Conservation (phyloP, 2,113 vertebrate genomes). For the Mionectes macconnelli region DNA sequence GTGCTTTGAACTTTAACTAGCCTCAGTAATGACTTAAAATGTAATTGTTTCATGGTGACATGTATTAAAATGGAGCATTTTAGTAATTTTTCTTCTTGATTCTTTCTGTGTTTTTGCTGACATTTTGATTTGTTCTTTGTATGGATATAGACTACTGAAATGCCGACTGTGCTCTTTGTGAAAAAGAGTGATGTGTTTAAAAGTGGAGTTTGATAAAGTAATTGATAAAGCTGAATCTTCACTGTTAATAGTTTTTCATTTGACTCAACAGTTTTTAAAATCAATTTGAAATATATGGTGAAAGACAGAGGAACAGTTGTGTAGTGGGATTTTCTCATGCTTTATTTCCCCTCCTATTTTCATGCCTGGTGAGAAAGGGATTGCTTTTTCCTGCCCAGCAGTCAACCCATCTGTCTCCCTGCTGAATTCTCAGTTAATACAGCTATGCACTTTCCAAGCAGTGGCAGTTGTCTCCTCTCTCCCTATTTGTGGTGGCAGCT, state of each 20-base stretch:
- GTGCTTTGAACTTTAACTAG: not conserved
- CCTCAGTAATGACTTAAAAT: not conserved
- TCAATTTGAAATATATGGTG: not conserved
- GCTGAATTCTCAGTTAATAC: not conserved
- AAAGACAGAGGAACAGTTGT: not conserved
- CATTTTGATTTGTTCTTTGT: not conserved
- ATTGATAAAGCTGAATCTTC: not conserved
- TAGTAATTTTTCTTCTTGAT: not conserved
- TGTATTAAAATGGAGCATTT: not conserved
- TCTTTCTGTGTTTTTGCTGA: not conserved
- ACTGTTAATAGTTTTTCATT: not conserved
- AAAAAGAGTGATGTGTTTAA: not conserved
- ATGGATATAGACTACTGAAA: not conserved
- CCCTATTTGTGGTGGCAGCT: not conserved
- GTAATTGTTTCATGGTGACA: accelerated
- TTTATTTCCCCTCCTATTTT: not conserved
- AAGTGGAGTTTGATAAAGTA: not conserved
- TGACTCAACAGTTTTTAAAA: not conserved
- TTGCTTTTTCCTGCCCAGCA: not conserved
- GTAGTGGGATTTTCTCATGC: not conserved
- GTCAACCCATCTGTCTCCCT: not conserved
- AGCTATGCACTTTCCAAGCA: not conserved
- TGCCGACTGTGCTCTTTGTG: not conserved
- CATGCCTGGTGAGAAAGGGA: not conserved
- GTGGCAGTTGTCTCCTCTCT: not conserved